These are phyloP conservation scores for Tetragonula carbonaria DNA, from an alignment of 2,888 invertebrate species.

Conservation along the genomic window DNA sequence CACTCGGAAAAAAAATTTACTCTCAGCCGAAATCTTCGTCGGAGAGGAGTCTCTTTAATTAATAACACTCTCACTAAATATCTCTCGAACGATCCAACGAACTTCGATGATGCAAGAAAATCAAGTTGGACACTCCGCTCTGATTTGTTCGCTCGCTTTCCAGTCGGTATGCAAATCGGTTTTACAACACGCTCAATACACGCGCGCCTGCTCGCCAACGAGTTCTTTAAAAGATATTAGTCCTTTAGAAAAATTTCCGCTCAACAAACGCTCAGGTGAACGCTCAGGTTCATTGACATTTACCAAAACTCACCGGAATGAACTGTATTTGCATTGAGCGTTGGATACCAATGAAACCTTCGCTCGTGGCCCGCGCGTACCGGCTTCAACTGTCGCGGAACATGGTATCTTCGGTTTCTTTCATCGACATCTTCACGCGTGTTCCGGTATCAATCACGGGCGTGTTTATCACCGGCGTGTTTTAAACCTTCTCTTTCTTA, in stretches of 20 bases:
- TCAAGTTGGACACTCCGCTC: slow-evolving; percentile 21
- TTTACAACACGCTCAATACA: slow-evolving; percentile 44
- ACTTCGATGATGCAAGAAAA: slow-evolving; percentile 40
- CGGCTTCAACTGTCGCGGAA: not conserved
- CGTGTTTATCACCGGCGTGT: slow-evolving; percentile 46
- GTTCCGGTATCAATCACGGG: slow-evolving; percentile 54
- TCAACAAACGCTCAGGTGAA: slow-evolving; percentile 1
- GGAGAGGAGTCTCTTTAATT: not conserved
- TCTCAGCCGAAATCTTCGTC: not conserved
- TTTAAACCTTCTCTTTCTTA: slow-evolving; percentile 39
- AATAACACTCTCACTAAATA: too few relatives aligned
- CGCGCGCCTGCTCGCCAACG: slow-evolving; percentile 4
- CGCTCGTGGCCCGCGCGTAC: not conserved
- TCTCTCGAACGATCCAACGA: not conserved
- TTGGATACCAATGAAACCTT: slow-evolving; percentile 25
- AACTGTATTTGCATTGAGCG: slow-evolving; percentile 10
- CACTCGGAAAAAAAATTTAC: not conserved
- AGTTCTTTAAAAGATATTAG: slow-evolving; percentile 25
- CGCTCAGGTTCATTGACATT: slow-evolving; percentile 38
- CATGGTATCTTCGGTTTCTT: not conserved
- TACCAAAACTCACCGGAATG: slow-evolving; percentile 22
- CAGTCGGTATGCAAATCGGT: slow-evolving; percentile 51
- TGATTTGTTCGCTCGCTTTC: slow-evolving; percentile 54
- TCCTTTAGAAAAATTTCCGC: not conserved
- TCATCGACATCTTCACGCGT: slow-evolving; percentile 57